Evolutionary conservation across 2,113 vertebrate species (phyloP).

Genomic region (Heliornis fulica): DNA sequence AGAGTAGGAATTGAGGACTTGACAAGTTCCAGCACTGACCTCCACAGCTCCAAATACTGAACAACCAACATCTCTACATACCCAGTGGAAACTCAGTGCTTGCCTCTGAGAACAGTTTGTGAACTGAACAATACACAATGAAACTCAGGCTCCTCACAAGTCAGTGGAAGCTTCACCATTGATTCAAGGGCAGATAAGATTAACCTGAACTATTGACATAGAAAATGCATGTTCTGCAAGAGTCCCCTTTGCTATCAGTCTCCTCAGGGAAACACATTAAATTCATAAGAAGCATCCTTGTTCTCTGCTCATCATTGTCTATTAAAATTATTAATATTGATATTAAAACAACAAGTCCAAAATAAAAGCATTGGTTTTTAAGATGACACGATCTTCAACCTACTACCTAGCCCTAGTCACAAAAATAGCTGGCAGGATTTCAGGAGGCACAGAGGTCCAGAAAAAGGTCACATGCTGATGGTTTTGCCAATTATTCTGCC

Average conservation of each 20-base stretch:
- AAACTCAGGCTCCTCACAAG: neutral
- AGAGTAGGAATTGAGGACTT: neutral
- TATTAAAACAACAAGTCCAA: conserved; percentile 15
- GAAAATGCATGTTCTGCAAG: neutral
- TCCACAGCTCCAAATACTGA: neutral
- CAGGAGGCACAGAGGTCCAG: neutral
- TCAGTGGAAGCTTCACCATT: neutral
- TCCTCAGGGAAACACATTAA: neutral
- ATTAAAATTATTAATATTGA: too few species aligned
- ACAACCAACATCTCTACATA: neutral
- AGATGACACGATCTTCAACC: neutral
- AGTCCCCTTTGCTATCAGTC: neutral
- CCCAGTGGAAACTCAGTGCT: neutral
- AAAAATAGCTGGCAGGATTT: neutral
- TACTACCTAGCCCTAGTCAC: neutral
- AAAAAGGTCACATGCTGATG: neutral
- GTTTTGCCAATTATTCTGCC: neutral
- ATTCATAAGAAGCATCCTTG: neutral
- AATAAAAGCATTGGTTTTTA: neutral
- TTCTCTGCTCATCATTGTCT: conserved; percentile 19
- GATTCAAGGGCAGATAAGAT: neutral
- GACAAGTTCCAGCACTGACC: neutral
- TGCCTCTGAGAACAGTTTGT: neutral
- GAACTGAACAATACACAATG: neutral
- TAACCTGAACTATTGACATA: neutral